Evolutionary conservation across 2,888 invertebrate genomes (phyloP), one percentile per base, ranked within the genome.

Genomic region (Neoaliturus tenellus): DNA sequence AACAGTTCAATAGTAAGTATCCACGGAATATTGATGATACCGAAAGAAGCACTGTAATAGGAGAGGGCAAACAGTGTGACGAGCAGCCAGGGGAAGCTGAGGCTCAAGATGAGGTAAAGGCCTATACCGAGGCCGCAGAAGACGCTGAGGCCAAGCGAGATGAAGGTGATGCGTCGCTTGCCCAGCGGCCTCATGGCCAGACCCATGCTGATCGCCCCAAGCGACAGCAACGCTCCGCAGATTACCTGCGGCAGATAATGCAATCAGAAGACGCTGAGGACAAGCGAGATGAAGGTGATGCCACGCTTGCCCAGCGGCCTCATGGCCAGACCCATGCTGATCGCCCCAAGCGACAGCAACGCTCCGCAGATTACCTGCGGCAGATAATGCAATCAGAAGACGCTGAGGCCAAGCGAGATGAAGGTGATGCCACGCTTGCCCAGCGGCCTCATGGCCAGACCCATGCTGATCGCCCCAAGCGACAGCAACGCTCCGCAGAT

Each of bases 31-130:
- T 0, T 14, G 20, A n/a, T 8, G 1, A 92, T 89, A 0, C 92
- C 90, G 17, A 90, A 84, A 1, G 92, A 85, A 0, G 92, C 92
- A 71, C 91, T 91, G 88, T 92, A 90, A 1, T 91, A 91, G 55
- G 91, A 90, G 71, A 92, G 91, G 35, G 92, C 89, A 89, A 93
- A 93, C 87, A 92, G 91, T 0, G 91, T 90, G 88, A 92, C 90
- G 0, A 48, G 81, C n/a, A 81, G 20, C 81, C 81, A 81, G 48
- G 81, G 41, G 41, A 48, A 17, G 48, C 28, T 90, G 8, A 85
- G 86, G 0, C 91, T 91, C 8, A 44, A n/a, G 75, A 84, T 84
- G 17, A 84, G 35, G n/a, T 85, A 83, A n/a, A 62, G 39, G 1
- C 82, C 81, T 12, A 85, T 31, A 0, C 55, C 39, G 31, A 82